Conservation (phyloP, 2,113 vertebrate species). For the Dendropsophus ebraccatus region DNA sequence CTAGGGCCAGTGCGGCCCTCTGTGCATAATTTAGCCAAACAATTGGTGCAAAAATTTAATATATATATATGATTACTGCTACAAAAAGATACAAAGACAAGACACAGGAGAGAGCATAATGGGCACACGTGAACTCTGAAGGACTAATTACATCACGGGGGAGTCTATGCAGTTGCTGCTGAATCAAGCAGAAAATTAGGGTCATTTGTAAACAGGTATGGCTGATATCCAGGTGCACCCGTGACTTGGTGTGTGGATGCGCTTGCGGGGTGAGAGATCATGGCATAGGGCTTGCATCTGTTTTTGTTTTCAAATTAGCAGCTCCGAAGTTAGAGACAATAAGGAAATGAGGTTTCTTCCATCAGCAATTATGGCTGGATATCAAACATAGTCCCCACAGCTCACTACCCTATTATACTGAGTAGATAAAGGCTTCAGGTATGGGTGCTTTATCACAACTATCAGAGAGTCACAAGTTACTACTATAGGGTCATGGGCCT, state of each 20-base stretch:
- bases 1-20: slow-evolving; percentile 83
- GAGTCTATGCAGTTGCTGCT: slow-evolving; percentile 91
- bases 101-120: slow-evolving; percentile 88
- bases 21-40: slow-evolving; percentile 94
- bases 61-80: slow-evolving; percentile 92
- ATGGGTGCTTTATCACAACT: neutral
- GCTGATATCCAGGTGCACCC: slow-evolving; percentile 87
- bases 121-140: slow-evolving; percentile 93
- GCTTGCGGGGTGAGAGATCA: slow-evolving; percentile 63
- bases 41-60: slow-evolving; percentile 86
- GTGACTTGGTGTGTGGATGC: slow-evolving; percentile 79
- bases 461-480: neutral
- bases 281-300: slow-evolving; percentile 66
- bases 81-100: slow-evolving; percentile 78
- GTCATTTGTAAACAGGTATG: slow-evolving; percentile 99
- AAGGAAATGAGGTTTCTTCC: slow-evolving; percentile 20
- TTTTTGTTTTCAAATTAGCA: slow-evolving; percentile 43
- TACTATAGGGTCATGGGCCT: neutral
- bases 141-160: slow-evolving; percentile 97
- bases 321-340: neutral
- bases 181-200: slow-evolving; percentile 96
- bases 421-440: neutral
- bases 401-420: neutral
- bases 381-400: slow-evolving; percentile 15
- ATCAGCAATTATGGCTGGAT: slow-evolving; percentile 56